Base-by-base conservation (phyloP, 2,797 vertebrate genomes). In the Myotis myotis region DNA sequence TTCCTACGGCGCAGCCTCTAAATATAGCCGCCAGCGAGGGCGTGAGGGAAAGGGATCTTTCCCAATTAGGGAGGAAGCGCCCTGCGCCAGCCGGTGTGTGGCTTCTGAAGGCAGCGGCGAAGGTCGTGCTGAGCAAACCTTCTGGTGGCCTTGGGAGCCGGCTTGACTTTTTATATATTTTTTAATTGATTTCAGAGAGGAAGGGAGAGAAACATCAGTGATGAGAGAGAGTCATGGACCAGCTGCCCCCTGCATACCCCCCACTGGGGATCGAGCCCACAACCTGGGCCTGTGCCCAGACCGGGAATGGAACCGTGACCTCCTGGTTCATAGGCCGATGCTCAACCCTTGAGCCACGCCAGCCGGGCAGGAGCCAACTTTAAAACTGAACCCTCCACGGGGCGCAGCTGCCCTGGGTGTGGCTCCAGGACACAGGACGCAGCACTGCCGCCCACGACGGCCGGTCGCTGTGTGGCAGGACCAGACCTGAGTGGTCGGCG, bases 391-490 rank as follows among this genome's bases (percentile, higher is more conserved):
- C 17, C 49, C 55, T 47, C 23, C 6, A 4, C 4, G 23, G 55
- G 41, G n/a, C 16, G 1, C n/a, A 17, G 1, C 68, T 53, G 28
- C 68, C 47, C 41, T 33, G 38, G 44, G 23, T 5, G 6, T 8
- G 33, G 10, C n/a, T 55, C 36, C 17, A 11, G 53, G n/a, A 68
- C 68, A 6, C 36, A 3, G 68, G 36, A 22, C 11, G 11, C 68
- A 1, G 10, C 23, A 44, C 2, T 44, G n/a, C 6, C 6, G 4
- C 74, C 23, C 3, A 62, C 2, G 0, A 19, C 41, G 1, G 28
- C 44, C 0, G 0, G 36, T 5, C 19, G n/a, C 4, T 2, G 9
- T 5, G 16, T 9, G 2, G 13, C 5, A 19, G 8, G 6, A 11
- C 16, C 28, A 19, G 11, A 20, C 17, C 23, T 0, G 8, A 8